Evolutionary conservation across 2,888 invertebrate genomes (phyloP), one percentile per base, ranked within the genome.

Genomic region (Volucella zonaria): DNA sequence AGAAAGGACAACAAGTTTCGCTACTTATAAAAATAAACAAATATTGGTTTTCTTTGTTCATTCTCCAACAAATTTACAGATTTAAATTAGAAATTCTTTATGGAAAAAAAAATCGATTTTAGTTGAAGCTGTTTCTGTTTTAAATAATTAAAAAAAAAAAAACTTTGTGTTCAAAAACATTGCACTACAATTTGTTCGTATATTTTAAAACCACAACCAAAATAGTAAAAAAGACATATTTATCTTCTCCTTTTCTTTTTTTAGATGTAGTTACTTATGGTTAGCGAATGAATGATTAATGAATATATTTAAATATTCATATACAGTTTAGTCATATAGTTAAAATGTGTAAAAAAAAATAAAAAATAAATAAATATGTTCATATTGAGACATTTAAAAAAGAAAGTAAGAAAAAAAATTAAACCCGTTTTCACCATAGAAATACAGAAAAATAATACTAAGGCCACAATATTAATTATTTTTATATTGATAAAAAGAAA

Each of bases 371-470:
- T 31, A 31, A 31, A 31, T 31, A 6, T 4, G 31, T 31, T 56
- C 58, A 77, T 43, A 11, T 68, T 58, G 47, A 78, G 58, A 83
- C 66, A 83, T 14, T 59, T 64, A 58, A 43, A 64, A 70, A 70
- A 66, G 18, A 68, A 40, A 38, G 49, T 51, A 51, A 71, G 51
- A 8, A 52, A 9, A n/a, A 15, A 54, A 52, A 59, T 47, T 81
- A 81, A 3, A 51, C 77, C 85, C 85, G 85, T 68, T 77, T 73
- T 77, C 76, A 81, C 81, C 76, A 85, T 76, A 73, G 68, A 73
- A 54, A 64, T 43, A 66, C n/a, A 68, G n/a, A 43, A 78, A 83
- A 75, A 51, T 85, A 74, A 80, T 74, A 74, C 75, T 83, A 80
- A 83, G 76, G 54, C 80, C 52, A 80, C 49, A 77, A 82, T 80